Percentiles rank a stretch among this genome's conserved stretches.
phyloP scores from a whole-genome alignment of 2,797 vertebrate species.

The Hydrophis major region DNA sequence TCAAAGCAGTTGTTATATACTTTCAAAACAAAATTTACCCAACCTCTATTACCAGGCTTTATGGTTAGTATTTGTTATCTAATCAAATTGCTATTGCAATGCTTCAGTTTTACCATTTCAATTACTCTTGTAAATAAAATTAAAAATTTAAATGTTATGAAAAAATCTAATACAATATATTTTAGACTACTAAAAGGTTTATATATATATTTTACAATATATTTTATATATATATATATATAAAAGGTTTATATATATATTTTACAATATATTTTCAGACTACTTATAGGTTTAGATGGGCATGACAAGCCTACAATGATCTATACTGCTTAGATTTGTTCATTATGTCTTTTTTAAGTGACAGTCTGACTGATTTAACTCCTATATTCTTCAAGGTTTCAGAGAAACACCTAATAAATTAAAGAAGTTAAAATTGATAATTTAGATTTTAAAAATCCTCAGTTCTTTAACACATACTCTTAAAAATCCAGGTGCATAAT shows the following conservation, averaged over 20 bases:
- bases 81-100: neutral
- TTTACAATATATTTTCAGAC: neutral
- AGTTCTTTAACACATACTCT: neutral
- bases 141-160: neutral
- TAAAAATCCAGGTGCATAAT: neutral
- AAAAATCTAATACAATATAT: neutral
- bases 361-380: neutral
- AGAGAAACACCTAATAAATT: neutral
- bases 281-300: neutral
- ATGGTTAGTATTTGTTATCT: constrained; percentile 78
- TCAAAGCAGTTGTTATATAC: constrained; percentile 84
- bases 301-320: neutral
- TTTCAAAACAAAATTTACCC: constrained; percentile 89
- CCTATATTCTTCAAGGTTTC: neutral
- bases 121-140: neutral
- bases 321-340: neutral
- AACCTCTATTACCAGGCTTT: constrained; percentile 89
- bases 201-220: no score
- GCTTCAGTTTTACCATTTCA: neutral
- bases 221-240: no score
- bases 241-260: no score
- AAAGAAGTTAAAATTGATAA: neutral
- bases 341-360: neutral
- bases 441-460: neutral
- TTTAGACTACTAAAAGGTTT: neutral